A percentile compares a stretch with the other conserved stretches of the same genome.
Evolutionary conservation across 2,888 invertebrate species (phyloP).

Genomic region (Malthinus flaveolus): DNA sequence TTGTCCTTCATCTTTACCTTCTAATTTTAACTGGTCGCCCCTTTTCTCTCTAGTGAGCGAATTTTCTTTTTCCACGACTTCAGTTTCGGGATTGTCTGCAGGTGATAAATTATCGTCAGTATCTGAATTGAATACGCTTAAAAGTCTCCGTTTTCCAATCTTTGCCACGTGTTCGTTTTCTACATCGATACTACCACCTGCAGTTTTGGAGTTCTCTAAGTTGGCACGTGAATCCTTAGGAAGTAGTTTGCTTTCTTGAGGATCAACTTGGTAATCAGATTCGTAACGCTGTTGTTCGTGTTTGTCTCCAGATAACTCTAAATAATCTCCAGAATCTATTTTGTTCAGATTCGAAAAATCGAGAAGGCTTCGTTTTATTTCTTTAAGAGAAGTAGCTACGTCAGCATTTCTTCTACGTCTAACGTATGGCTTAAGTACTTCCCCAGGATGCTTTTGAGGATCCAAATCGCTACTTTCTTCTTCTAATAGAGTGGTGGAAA

Average conservation of each 20-base stretch:
- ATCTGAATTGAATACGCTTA: background rate
- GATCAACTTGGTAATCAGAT: conserved; percentile 5
- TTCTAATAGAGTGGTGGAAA: conserved; percentile 40
- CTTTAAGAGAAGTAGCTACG: background rate
- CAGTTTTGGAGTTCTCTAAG: background rate
- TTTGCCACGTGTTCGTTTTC: background rate
- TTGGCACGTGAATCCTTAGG: background rate
- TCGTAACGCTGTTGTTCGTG: background rate
- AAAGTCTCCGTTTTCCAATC: background rate
- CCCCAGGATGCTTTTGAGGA: conserved; percentile 40
- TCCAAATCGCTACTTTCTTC: conserved; percentile 46
- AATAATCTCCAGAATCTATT: conserved; percentile 9
- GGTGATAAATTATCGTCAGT: background rate
- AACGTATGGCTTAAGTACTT: conserved; percentile 40
- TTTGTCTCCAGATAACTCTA: conserved; percentile 6
- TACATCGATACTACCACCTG: background rate
- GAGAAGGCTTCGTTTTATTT: conserved; percentile 9
- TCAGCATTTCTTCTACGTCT: conserved; percentile 39
- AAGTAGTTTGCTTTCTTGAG: conserved; percentile 2
- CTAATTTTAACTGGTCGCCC: background rate
- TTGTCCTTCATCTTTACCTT: background rate
- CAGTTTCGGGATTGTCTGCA: background rate
- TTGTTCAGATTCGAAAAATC: conserved; percentile 14
- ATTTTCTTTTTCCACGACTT: too few relatives aligned
- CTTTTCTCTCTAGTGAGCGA: background rate